phyloP scores from a whole-genome alignment of 2,888 invertebrate species.

The Cyrtodaria siliqua region DNA sequence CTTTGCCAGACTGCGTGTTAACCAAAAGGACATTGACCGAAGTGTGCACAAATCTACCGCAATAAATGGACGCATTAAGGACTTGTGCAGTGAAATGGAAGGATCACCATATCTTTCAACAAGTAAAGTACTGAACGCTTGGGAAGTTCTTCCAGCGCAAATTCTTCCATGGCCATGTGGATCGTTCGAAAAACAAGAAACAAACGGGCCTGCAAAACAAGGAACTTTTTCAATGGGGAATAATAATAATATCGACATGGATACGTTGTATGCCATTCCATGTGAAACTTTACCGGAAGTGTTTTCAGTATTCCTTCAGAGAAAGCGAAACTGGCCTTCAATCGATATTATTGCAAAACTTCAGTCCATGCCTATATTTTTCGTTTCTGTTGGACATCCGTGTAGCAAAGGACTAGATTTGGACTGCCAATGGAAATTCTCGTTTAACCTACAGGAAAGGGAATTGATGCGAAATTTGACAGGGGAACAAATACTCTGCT shows the following conservation, averaged over 20 bases:
- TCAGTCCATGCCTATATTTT: neutral
- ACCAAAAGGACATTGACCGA: neutral
- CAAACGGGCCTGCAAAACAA: constrained; percentile 11
- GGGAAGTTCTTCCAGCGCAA: neutral
- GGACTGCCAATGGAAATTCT: constrained; percentile 5
- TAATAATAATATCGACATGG: constrained; percentile 3
- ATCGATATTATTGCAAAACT: neutral
- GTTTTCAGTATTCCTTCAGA: neutral
- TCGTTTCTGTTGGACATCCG: constrained; percentile 11
- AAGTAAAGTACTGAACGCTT: neutral
- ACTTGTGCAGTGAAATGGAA: neutral
- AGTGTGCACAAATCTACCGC: neutral
- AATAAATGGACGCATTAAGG: neutral
- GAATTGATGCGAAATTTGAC: constrained; percentile 3
- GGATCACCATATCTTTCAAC: constrained; percentile 8
- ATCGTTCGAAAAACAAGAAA: neutral
- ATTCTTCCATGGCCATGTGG: constrained; percentile 2
- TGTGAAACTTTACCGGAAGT: neutral
- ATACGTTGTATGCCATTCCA: constrained; percentile 1
- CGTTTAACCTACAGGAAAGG: constrained; percentile 14
- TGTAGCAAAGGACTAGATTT: neutral
- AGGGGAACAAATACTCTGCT: constrained; percentile 2
- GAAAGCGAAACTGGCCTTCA: constrained; percentile 6
- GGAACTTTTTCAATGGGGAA: constrained; percentile 5
- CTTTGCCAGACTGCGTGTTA: constrained; percentile 3